Conservation (phyloP, 92 coral and sea anemone species). For the Heteractis magnifica region DNA sequence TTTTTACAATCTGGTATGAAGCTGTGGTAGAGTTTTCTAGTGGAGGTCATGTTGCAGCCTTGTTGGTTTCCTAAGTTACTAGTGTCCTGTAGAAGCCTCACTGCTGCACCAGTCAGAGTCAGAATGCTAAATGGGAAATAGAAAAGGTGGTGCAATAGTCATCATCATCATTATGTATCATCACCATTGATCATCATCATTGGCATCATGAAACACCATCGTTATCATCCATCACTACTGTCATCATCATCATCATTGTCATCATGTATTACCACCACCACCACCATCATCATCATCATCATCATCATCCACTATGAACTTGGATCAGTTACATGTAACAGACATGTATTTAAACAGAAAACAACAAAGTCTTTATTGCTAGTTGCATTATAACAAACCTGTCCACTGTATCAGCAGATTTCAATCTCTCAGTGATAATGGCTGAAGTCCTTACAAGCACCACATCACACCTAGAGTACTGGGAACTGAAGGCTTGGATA, state of each 20-base stretch:
- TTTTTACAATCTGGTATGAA: slow-evolving; percentile 23
- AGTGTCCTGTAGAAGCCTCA: slow-evolving; percentile 11
- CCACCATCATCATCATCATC: background rate
- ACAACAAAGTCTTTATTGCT: background rate
- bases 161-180: background rate
- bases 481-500: slow-evolving; percentile 28
- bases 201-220: background rate
- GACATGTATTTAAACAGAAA: too few relatives aligned
- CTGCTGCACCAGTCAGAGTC: slow-evolving; percentile 4
- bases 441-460: slow-evolving; percentile 45
- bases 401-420: slow-evolving; percentile 30
- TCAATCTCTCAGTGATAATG: slow-evolving; percentile 30
- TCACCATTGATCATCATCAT: background rate
- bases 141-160: background rate
- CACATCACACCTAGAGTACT: slow-evolving; percentile 23
- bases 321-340: too few relatives aligned
- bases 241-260: background rate
- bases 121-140: background rate
- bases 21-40: slow-evolving; percentile 20
- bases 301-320: background rate
- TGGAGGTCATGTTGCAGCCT: background rate
- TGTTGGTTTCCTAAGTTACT: slow-evolving; percentile 1
- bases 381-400: slow-evolving; percentile 19
- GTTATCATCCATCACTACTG: background rate
- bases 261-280: background rate